These are phyloP conservation scores for Genyomyrus donnyi DNA, from an alignment of 2,113 vertebrate genomes.

Conservation along the genomic window DNA sequence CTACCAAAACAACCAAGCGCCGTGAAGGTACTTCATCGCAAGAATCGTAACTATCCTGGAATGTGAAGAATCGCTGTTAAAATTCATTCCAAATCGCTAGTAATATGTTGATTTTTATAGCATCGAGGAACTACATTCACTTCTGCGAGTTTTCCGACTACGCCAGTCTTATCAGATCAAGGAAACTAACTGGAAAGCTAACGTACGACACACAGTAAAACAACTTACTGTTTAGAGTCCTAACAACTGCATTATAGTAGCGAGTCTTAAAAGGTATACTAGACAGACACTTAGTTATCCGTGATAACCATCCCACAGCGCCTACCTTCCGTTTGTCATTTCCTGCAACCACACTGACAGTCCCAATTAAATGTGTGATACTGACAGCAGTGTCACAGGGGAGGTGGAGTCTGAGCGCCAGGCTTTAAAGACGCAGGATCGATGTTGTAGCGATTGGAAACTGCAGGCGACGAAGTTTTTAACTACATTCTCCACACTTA, in stretches of 20 bases:
- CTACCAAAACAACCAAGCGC: neutral
- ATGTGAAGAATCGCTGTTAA: conserved; percentile 14
- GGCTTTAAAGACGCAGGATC: conserved; percentile 58
- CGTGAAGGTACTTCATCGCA: neutral
- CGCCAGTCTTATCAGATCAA: conserved; percentile 21
- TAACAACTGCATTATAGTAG: neutral
- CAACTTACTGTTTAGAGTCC: neutral
- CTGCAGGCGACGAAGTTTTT: neutral
- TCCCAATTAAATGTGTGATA: conserved; percentile 63
- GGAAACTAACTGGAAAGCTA: neutral
- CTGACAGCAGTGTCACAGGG: conserved; percentile 53
- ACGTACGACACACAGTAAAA: neutral
- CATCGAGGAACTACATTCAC: neutral
- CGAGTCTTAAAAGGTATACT: neutral
- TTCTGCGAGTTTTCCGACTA: neutral
- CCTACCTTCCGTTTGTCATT: conserved; percentile 54
- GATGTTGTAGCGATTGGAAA: neutral
- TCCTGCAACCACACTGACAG: conserved; percentile 58
- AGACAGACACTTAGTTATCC: conserved; percentile 25
- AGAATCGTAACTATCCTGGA: neutral
- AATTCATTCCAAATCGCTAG: neutral
- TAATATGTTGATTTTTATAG: neutral
- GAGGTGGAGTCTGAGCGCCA: conserved; percentile 38
- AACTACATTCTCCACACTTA: neutral
- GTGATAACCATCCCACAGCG: conserved; percentile 33